Base-by-base conservation (phyloP, 2,888 invertebrate genomes). In the Drosophila kuntzei region DNA sequence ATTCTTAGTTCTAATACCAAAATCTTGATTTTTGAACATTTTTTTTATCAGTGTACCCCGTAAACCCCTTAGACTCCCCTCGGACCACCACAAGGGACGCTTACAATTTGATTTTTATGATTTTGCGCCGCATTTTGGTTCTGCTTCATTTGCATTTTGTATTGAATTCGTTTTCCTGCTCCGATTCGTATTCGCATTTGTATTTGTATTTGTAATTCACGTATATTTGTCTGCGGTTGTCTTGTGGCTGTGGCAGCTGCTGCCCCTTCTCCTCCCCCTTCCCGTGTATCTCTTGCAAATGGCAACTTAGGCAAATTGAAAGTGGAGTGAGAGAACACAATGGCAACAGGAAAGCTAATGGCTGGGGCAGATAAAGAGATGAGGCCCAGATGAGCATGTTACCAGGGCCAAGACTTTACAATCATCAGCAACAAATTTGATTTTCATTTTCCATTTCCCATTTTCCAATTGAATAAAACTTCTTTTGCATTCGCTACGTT, bases 281-380 rank as follows among this genome's bases (percentile, higher is more conserved):
- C 27, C 14, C 9, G 32, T 27, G 8, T 11, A 22, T 29, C 50
- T 47, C 50, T 18, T 43, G 50, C 68, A 58, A 81, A 66, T 77
- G 84, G 87, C 80, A 88, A 83, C 89, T 83, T 86, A 84, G 83
- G 78, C 89, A 83, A 83, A 83, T 83, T 83, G 83, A 83, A 79
- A 77, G 80, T 75, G 50, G 11, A 34, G 25, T 37, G 25, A 61
- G 63, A 71, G n/a, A n/a, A n/a, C n/a, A 66, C 71, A 83, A 87
- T 78, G 46, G 32, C 53, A 61, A 41, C 54, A 65, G 58, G 39
- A 46, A 58, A 37, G 61, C 61, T 67, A 77, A 67, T 62, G 58
- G 66, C 55, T 57, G 51, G 11, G 36, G 27, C 3, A 58, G 39
- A 25, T 46, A 25, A 44, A 36, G 14, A 51, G 36, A 51, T 51